Evolutionary conservation across 2,113 vertebrate species (phyloP).

Genomic region (Ifrita kowaldi): DNA sequence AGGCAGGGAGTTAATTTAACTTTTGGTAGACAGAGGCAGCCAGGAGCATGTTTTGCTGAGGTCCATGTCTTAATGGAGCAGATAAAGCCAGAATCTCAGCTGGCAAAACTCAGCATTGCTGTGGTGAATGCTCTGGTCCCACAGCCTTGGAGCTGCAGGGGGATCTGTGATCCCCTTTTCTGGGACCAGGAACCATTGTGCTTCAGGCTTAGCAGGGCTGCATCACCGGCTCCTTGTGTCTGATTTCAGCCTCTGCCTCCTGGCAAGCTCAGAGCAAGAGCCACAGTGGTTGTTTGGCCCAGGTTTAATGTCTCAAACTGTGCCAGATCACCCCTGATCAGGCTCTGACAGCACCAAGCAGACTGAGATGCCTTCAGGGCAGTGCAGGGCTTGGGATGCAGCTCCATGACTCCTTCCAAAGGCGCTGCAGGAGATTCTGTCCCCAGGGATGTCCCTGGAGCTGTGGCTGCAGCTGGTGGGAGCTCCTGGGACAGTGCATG

Average conservation of each 20-base stretch:
- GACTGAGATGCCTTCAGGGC: neutral
- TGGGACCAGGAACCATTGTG: accelerated
- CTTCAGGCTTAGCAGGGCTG: neutral
- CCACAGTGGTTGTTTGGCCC: neutral
- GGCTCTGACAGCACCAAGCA: neutral
- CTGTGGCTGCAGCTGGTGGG: neutral
- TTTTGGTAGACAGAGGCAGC: neutral
- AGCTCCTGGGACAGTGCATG: neutral
- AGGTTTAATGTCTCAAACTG: neutral
- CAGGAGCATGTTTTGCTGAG: neutral
- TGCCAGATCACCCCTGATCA: neutral
- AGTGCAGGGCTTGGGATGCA: neutral
- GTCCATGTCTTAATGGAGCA: neutral
- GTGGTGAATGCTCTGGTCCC: neutral
- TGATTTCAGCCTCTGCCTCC: neutral
- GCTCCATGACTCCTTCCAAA: neutral
- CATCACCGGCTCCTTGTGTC: neutral
- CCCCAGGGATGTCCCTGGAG: neutral
- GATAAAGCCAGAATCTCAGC: neutral
- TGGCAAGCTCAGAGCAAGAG: neutral
- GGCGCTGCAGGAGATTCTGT: neutral
- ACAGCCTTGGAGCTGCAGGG: neutral
- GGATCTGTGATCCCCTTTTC: neutral
- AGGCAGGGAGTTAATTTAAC: neutral
- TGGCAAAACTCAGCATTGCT: neutral